phyloP scores from a whole-genome alignment of 2,888 invertebrate species.

The Hyalella azteca region DNA sequence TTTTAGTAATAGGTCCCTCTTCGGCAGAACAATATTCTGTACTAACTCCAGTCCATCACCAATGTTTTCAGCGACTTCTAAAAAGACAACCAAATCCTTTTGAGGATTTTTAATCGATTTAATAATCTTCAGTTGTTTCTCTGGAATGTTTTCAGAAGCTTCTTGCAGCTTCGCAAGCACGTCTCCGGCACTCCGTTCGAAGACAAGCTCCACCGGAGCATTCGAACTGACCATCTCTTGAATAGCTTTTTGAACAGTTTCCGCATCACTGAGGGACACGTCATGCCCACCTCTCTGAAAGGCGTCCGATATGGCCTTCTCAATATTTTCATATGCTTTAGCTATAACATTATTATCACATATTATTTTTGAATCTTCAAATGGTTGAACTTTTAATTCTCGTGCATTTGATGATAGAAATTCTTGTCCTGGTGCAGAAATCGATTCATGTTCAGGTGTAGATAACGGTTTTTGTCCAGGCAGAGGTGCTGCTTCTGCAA shows the following conservation, averaged over 20 bases:
- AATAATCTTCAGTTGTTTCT: background rate
- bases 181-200: background rate
- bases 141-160: background rate
- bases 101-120: background rate
- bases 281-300: background rate
- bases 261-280: background rate
- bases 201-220: background rate
- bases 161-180: background rate
- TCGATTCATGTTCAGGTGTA: too few relatives aligned
- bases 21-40: background rate
- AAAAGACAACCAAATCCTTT: background rate
- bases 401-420: too few relatives aligned
- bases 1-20: background rate
- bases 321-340: background rate
- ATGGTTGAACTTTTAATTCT: too few relatives aligned
- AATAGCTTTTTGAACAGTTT: background rate
- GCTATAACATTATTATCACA: too few relatives aligned
- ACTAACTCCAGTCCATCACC: background rate
- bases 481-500: too few relatives aligned
- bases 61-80: slow-evolving; percentile 23
- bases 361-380: too few relatives aligned
- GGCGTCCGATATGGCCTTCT: background rate
- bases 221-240: background rate
- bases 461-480: too few relatives aligned
- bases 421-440: too few relatives aligned